Base-by-base conservation (phyloP, 2,113 vertebrate species). In the Galbula dea region DNA sequence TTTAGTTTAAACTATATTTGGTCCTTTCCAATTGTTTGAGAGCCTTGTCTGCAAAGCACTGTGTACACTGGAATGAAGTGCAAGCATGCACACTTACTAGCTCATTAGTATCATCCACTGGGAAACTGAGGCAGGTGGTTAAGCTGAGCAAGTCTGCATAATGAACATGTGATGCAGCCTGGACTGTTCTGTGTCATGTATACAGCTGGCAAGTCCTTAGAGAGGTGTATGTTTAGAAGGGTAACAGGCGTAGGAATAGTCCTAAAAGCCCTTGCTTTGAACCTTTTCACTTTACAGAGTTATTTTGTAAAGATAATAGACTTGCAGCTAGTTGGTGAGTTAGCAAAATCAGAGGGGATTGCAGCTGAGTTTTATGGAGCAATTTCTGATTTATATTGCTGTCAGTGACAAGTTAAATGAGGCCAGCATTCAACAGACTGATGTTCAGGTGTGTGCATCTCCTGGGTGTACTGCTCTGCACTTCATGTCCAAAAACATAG, bases 71-170 rank as follows among this genome's bases (percentile, higher is more conserved):
- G 76, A 90, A 48, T 29, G 83, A 61, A 72, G 55, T 30, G 57
- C 51, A 81, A 68, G 68, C 29, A 4, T 13, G 30, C 67, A n/a
- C 20, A 5, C 21, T 59, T 49, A 34, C 17, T 7, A 34, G 43
- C 68, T 92, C 62, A 6, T 83, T 54, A 24, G 46, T 26, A 5
- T 68, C 51, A 63, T n/a, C 61, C 76, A 29, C 36, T 74, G 83
- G 88, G 92, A 96, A 90, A 94, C 88, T 92, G 94, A 95, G 95
- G 92, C 85, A 90, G 51, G 63, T 54, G 82, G 62, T 76, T 45
- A 43, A 34, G 20, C n/a, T 34, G 66, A 59, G 57, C 27, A 23
- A 16, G 7, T 54, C 39, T 52, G 36, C 10, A 3, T 43, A 20
- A 34, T 2, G 3, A 65, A 12, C 0, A 1, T 15, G 34, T 39